Base-by-base conservation (phyloP, 2,888 invertebrate species). In the Lasioglossum pauxillum region DNA sequence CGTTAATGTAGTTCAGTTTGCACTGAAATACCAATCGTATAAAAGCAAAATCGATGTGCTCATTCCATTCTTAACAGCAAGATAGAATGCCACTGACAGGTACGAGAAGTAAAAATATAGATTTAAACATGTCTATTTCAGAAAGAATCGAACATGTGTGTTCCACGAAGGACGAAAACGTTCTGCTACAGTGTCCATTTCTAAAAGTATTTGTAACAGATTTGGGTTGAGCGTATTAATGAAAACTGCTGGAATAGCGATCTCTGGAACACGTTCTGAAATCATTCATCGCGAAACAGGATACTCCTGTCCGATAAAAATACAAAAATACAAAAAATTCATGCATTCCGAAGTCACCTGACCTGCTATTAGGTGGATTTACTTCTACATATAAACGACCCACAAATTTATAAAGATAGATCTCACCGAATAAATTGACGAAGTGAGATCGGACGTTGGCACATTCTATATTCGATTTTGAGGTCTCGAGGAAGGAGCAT, bases 281-380 rank as follows among this genome's bases (percentile, higher is more conserved):
- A n/a, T n/a, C 1, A n/a, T 10, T 12, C 12, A 1, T 57, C n/a
- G 4, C 57, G n/a, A n/a, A 12, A 57, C n/a, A 12, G 5, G 1
- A 57, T 12, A 1, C n/a, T 5, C 1, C n/a, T 57, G 57, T 57
- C n/a, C 57, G n/a, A n/a, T n/a, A 57, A n/a, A n/a, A 12, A 12
- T n/a, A 57, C 12, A n/a, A 12, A 57, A 31, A 31, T 31, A 31
- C 31, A 31, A 31, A n/a, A 57, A 57, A 4, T 12, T 12, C n/a
- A 12, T 57, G 5, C 4, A 1, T 57, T 57, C 12, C 12, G 12
- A n/a, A 12, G 12, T 0, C 57, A 57, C 4, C 12, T n/a, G n/a
- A n/a, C 57, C n/a, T 5, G 4, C n/a, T n/a, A 5, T 4, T n/a
- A 10, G 53, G 1, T 19, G 3, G 0, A n/a, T n/a, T 12, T 5